Conservation (phyloP, 2,888 invertebrate genomes). For the Thyatira batis region DNA sequence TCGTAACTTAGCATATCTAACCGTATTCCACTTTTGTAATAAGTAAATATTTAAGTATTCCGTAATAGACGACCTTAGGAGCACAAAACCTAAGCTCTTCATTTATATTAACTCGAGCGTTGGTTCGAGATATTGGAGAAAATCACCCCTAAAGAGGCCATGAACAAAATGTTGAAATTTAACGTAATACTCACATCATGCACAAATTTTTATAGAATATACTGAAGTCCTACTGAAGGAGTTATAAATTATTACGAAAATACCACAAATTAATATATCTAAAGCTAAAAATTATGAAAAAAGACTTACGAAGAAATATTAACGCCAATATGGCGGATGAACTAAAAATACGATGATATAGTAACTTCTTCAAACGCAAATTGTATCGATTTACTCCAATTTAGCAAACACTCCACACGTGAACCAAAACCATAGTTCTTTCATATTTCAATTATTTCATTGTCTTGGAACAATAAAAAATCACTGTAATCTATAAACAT, state of each 20-base stretch:
- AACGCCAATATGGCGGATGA: slow-evolving; percentile 88
- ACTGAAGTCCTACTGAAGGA: slow-evolving; percentile 77
- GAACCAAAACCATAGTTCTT: slow-evolving; percentile 63
- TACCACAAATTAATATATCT: slow-evolving; percentile 59
- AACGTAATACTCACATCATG: slow-evolving; percentile 57
- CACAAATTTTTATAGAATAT: slow-evolving; percentile 55
- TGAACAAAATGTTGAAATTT: slow-evolving; percentile 61
- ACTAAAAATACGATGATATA: slow-evolving; percentile 83
- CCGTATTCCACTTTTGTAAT: too few species aligned
- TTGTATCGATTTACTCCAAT: slow-evolving; percentile 68
- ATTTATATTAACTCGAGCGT: slow-evolving; percentile 32
- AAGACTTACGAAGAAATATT: slow-evolving; percentile 82
- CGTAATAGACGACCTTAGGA: not conserved
- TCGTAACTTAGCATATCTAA: too few species aligned
- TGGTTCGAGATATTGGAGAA: slow-evolving; percentile 56
- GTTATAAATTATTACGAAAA: slow-evolving; percentile 66
- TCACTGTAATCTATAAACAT: slow-evolving; percentile 74
- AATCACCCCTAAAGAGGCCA: slow-evolving; percentile 71
- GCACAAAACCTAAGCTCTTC: slow-evolving; percentile 18
- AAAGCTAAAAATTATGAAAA: slow-evolving; percentile 76
- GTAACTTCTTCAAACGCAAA: slow-evolving; percentile 73
- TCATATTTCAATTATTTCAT: slow-evolving; percentile 61
- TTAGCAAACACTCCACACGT: slow-evolving; percentile 71
- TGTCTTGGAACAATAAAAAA: slow-evolving; percentile 59
- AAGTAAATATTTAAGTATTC: not conserved